phyloP scores from a whole-genome alignment of 2,888 invertebrate genomes.

The Noctuana brunneofusca region DNA sequence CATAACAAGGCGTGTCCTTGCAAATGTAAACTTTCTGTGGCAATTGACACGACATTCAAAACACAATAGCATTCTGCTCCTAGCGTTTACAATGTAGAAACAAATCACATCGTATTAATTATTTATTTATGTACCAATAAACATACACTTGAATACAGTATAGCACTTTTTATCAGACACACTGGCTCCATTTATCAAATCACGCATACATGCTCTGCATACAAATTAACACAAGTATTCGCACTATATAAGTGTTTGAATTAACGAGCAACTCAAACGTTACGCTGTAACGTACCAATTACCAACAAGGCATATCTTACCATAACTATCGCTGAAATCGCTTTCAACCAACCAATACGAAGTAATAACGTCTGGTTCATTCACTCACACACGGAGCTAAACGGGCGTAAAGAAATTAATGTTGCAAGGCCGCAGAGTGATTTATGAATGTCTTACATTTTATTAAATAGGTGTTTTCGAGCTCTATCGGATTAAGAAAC shows the following conservation, averaged over 20 bases:
- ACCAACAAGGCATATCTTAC: conserved; percentile 2
- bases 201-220: not conserved
- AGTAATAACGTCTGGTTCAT: conserved; percentile 19
- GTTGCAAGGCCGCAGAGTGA: conserved; percentile 51
- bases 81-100: conserved; percentile 15
- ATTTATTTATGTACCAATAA: conserved; percentile 9
- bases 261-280: conserved; percentile 8
- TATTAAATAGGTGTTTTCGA: conserved; percentile 40
- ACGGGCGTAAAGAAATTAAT: conserved; percentile 43
- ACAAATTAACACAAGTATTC: not conserved
- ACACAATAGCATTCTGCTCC: conserved; percentile 10
- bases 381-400: conserved; percentile 29
- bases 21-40: not conserved
- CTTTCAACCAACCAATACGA: conserved; percentile 16
- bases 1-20: not conserved
- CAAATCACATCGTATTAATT: conserved; percentile 16
- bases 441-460: conserved; percentile 51
- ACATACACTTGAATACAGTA: not conserved
- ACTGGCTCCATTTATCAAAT: conserved; percentile 7
- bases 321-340: conserved; percentile 20
- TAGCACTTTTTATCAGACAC: conserved; percentile 13
- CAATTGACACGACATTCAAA: conserved; percentile 14
- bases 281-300: not conserved
- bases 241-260: not conserved
- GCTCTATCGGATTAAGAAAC: conserved; percentile 46